Percentiles rank a stretch among this genome's conserved stretches.
Conservation (phyloP, 2,797 vertebrate species). For the Urocyon cinereoargenteus region DNA sequence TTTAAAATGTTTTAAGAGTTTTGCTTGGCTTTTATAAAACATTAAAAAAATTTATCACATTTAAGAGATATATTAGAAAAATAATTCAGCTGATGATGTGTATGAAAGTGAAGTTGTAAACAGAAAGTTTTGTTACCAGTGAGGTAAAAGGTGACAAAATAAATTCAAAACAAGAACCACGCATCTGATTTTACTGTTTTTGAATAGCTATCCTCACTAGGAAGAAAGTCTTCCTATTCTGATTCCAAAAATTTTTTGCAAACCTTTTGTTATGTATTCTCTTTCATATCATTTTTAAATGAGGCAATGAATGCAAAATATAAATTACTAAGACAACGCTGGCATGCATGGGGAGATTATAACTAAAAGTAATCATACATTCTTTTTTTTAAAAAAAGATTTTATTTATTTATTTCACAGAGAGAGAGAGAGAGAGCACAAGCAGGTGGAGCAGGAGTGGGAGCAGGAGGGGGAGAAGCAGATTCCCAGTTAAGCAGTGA, state of each 20-base stretch:
- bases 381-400: not conserved
- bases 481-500: too few relatives aligned
- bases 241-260: not conserved
- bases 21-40: not conserved
- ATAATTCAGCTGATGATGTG: not conserved
- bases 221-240: not conserved
- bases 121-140: not conserved
- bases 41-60: not conserved
- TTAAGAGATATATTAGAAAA: slow-evolving; percentile 33
- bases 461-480: too few relatives aligned
- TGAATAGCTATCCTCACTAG: not conserved
- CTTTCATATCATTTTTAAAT: slow-evolving; percentile 25
- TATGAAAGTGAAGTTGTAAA: not conserved
- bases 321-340: not conserved
- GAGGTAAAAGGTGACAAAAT: not conserved
- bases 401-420: too few relatives aligned
- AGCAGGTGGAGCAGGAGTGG: too few relatives aligned
- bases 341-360: not conserved
- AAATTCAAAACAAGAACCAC: slow-evolving; percentile 6
- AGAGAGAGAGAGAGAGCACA: too few relatives aligned
- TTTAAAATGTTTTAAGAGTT: not conserved
- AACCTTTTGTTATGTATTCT: not conserved
- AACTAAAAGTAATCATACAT: not conserved
- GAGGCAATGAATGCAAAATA: not conserved
- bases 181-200: not conserved